These are phyloP conservation scores for Folsomia candida DNA, from an alignment of 2,888 invertebrate genomes.

Conservation along the genomic window DNA sequence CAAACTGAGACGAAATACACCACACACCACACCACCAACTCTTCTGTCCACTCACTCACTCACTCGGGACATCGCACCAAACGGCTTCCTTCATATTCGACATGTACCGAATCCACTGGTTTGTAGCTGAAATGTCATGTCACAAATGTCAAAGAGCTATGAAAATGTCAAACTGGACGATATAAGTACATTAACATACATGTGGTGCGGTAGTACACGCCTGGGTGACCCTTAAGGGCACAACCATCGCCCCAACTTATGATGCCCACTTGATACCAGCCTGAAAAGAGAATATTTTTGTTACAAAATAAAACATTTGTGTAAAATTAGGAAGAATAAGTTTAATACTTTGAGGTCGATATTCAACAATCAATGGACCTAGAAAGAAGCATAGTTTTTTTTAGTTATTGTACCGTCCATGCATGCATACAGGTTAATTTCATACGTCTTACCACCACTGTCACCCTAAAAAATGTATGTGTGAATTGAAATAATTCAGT, in stretches of 20 bases:
- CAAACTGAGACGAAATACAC: too few species aligned
- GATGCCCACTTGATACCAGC: conserved; percentile 11
- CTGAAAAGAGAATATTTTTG: too few species aligned
- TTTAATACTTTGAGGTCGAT: conserved; percentile 10
- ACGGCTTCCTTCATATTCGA: conserved; percentile 7
- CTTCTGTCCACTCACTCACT: too few species aligned
- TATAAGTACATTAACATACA: conserved; percentile 6
- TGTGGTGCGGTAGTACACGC: conserved; percentile 7
- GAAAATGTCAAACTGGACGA: background rate
- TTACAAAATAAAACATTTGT: too few species aligned
- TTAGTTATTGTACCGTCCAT: too few species aligned
- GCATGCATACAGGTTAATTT: too few species aligned
- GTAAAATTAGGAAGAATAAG: background rate
- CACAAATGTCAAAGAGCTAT: background rate
- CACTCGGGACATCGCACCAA: conserved; percentile 12
- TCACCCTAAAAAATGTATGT: background rate
- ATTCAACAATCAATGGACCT: background rate
- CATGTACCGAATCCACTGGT: conserved; percentile 19
- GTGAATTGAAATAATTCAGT: too few species aligned
- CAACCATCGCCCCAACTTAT: conserved; percentile 12
- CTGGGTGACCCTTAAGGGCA: conserved; percentile 3
- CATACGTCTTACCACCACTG: background rate
- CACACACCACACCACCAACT: too few species aligned
- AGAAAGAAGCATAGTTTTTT: too few species aligned
- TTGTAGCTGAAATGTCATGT: conserved; percentile 13